phyloP scores from a whole-genome alignment of 1,140 invertebrate genomes.

The Pogonomyrmex californicus region DNA sequence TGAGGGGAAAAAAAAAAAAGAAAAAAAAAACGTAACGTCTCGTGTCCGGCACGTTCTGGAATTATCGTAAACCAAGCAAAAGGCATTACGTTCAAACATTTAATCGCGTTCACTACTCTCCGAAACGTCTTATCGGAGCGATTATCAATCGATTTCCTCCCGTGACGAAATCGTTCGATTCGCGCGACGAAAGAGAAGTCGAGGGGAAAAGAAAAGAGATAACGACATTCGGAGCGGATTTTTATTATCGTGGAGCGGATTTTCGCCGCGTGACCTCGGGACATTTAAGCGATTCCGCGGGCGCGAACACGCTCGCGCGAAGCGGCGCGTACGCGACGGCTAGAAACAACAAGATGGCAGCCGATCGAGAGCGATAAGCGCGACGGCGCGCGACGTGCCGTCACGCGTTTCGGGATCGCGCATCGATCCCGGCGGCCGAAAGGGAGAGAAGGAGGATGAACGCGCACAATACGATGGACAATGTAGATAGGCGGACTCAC shows the following conservation, averaged over 20 bases:
- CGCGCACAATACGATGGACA: background rate
- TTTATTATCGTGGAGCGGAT: background rate
- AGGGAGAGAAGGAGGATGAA: conserved; percentile 4
- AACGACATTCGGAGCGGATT: background rate
- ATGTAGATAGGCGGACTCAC: conserved; percentile 9
- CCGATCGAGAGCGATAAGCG: conserved; percentile 54
- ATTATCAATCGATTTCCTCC: background rate
- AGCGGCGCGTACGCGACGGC: conserved; percentile 35
- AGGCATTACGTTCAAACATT: background rate
- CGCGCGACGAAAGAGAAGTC: background rate
- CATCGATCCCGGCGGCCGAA: conserved; percentile 54
- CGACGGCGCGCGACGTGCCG: conserved; percentile 38
- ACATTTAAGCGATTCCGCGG: background rate
- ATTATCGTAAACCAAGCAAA: background rate
- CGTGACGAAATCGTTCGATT: background rate
- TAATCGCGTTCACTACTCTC: background rate
- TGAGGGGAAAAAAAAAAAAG: no score
- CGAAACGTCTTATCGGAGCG: background rate
- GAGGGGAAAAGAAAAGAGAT: background rate
- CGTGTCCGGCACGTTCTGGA: background rate
- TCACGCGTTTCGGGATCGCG: conserved; percentile 32
- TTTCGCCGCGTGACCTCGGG: background rate
- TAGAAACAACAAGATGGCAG: conserved; percentile 56
- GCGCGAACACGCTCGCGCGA: conserved; percentile 20
- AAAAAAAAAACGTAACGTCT: background rate